Base-by-base conservation (phyloP, 2,888 invertebrate species). In the Lymantria monacha region DNA sequence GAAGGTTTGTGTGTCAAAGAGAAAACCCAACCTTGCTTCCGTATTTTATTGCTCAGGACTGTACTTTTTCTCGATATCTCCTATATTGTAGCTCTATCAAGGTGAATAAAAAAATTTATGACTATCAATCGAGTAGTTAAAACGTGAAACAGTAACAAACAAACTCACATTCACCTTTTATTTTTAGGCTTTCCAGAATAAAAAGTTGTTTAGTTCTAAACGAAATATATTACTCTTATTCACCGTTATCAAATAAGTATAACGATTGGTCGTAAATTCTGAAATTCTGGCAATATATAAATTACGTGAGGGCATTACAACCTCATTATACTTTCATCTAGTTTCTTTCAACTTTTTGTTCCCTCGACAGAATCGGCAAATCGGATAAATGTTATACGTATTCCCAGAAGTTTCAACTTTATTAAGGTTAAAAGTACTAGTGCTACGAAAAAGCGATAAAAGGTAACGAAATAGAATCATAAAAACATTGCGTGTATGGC, bases 401-500 rank as follows among this genome's bases (percentile, higher is more conserved):
- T 68, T 72, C 68, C 70, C 66, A 49, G 47, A 73, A 71, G 72
- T 69, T 70, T 65, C 59, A 57, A 71, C 62, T 72, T 75, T 72
- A 74, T 75, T 72, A 70, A 69, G 70, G 68, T 73, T 76, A 70
- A 74, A 72, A 73, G 69, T 73, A 72, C 63, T 63, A 64, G 69
- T 69, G 60, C 22, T 70, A 74, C 53, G 62, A 69, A 70, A 67
- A 69, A 59, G 61, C 66, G 70, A 66, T 70, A 78, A 74, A 73
- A 72, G 61, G 68, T 70, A 73, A 74, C 72, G 72, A 70, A 79
- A 80, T 71, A 66, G 70, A 76, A 74, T 76, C 73, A 74, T 80
- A 79, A 83, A 83, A 76, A 75, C 74, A 79, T 85, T 79, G 85
- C 84, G 83, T 85, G 84, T 73, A 74, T 63, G 64, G 66, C 61